Evolutionary conservation across 1,140 invertebrate species (phyloP).

Genomic region (Cheumatopsyche charites): DNA sequence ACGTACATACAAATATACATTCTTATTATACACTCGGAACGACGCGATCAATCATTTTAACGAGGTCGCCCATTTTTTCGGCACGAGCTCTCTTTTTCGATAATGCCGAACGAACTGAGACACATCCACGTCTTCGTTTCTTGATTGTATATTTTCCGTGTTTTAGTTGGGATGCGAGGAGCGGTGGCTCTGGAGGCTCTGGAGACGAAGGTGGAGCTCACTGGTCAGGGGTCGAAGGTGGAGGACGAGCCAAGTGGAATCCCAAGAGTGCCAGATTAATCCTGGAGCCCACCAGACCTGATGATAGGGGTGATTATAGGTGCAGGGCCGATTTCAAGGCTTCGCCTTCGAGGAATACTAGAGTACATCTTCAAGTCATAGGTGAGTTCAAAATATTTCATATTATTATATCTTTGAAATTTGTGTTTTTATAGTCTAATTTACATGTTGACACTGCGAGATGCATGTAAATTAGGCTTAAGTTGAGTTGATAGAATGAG

Average conservation of each 20-base stretch:
- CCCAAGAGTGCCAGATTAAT: constrained; percentile 34
- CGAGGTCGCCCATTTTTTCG: background rate
- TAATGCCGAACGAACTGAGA: too few relatives aligned
- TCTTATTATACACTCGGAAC: too few relatives aligned
- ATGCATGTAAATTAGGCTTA: too few relatives aligned
- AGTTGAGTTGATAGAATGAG: too few relatives aligned
- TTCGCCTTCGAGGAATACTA: constrained; percentile 45
- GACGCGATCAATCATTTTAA: too few relatives aligned
- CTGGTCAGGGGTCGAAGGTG: constrained; percentile 38
- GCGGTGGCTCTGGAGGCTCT: constrained; percentile 4
- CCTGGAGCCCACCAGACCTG: constrained; percentile 32
- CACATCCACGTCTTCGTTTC: too few relatives aligned
- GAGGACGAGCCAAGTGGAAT: constrained; percentile 37
- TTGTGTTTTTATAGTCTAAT: background rate
- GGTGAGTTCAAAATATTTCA: constrained; percentile 37
- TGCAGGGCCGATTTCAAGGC: constrained; percentile 44
- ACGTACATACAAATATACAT: too few relatives aligned
- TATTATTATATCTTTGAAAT: constrained; percentile 3
- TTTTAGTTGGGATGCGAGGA: constrained; percentile 33
- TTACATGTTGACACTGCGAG: background rate
- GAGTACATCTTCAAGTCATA: constrained; percentile 41
- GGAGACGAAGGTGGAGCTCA: constrained; percentile 34
- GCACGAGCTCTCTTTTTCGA: too few relatives aligned
- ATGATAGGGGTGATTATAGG: constrained; percentile 42
- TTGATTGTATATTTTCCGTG: too few relatives aligned